phyloP scores from a whole-genome alignment of 2,113 vertebrate species.

The Lamprologus lemairii region DNA sequence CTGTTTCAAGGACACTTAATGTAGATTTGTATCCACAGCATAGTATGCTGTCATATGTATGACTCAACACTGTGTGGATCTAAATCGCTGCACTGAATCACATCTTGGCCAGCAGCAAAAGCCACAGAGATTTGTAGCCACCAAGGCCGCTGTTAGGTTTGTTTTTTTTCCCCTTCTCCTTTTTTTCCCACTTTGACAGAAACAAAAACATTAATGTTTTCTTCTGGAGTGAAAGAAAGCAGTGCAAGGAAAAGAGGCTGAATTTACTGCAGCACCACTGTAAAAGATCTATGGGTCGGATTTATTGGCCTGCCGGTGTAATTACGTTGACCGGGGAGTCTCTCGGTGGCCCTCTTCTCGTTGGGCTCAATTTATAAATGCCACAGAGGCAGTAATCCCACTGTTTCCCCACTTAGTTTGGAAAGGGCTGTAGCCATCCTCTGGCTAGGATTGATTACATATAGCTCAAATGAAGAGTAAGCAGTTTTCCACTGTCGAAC shows the following conservation, averaged over 20 bases:
- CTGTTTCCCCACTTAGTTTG: slow-evolving; percentile 61
- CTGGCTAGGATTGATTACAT: slow-evolving; percentile 64
- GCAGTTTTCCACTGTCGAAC: slow-evolving; percentile 61
- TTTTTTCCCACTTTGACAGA: background rate
- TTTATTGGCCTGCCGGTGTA: slow-evolving; percentile 64
- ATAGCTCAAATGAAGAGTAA: slow-evolving; percentile 67
- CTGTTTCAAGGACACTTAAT: slow-evolving; percentile 10
- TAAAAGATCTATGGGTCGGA: slow-evolving; percentile 38
- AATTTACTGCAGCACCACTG: slow-evolving; percentile 52
- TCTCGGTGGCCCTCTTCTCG: slow-evolving; percentile 43
- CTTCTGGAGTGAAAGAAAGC: background rate
- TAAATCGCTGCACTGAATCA: slow-evolving; percentile 18
- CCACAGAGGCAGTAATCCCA: slow-evolving; percentile 62
- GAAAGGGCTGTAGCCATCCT: slow-evolving; percentile 36
- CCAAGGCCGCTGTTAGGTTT: background rate
- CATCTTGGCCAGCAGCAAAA: background rate
- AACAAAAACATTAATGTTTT: background rate
- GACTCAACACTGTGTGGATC: background rate
- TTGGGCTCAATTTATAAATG: slow-evolving; percentile 70
- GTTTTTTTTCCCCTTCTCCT: background rate
- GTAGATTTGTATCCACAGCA: background rate
- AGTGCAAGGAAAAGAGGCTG: background rate
- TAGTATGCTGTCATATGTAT: background rate
- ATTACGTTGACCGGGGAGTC: slow-evolving; percentile 58
- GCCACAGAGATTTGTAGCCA: slow-evolving; percentile 26